Evolutionary conservation across 2,113 vertebrate species (phyloP), one percentile per base, ranked within the genome.

Genomic region (Micronycteris hirsuta): DNA sequence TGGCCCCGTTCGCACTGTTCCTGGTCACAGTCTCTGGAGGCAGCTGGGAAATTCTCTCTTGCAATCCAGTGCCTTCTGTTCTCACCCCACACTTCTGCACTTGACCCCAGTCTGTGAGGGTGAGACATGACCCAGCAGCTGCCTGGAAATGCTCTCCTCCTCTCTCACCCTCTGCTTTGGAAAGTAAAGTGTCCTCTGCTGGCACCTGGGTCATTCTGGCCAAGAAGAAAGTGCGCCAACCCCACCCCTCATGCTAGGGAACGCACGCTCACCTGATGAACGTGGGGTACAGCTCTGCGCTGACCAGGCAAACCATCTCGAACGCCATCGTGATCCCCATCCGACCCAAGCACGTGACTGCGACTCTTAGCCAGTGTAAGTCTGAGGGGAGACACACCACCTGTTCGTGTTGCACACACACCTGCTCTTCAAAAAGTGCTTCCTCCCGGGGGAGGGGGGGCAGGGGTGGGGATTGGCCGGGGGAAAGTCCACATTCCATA

Each of bases 221-320:
- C 41, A 5, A 0, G 28, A 26, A 43, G 4, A 8, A 33, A 77
- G 43, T 16, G 49, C 12, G 24, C 68, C 45, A 38, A 38, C 19
- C 47, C 4, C 6, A 54, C 77, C 1, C 77, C 28, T 7, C 52
- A 7, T 0, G 8, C 19, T n/a, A 24, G 0, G 47, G 13, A 7
- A 33, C 38, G 81, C 3, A 7, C 2, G 93, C 97, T 56, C 96
- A 99, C 99, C 99, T 99, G 97, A 99, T 99, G 88, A 99, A 99
- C 0, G 99, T 99, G 49, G 99, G 99, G 94, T 99, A 99, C 74
- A 99, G 97, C 67, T 99, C 99, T 0, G 99, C 98, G 91, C 99
- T 99, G 41, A 99, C 99, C 95, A 99, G 99, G 86, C 99, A 99
- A 67, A 99, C 99, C 98, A 99, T 99, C 97, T 99, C 99, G 31